Evolutionary conservation across 2,888 invertebrate species (phyloP), one percentile per base, ranked within the genome.

Genomic region (Platynereis dumerilii): DNA sequence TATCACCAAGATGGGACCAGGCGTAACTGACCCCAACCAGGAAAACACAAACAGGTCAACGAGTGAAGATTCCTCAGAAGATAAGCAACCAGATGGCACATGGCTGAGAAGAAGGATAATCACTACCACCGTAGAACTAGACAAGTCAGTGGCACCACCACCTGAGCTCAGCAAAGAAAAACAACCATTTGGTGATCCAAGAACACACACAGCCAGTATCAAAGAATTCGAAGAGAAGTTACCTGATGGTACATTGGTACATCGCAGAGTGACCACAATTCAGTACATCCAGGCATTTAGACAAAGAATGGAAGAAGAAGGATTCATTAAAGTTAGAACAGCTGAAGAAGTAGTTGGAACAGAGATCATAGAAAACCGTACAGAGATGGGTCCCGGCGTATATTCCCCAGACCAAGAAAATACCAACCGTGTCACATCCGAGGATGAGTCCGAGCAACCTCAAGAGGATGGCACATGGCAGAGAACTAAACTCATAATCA

Each of bases 231-330:
- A 72, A 29, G 74, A 69, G 64, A 69, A 42, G 26, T 67, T 66
- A 65, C 69, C 63, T 10, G 74, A 74, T 56, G 75, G 75, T 26
- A 72, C 70, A 2, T 56, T 73, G n/a, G 67, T 75, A n/a, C 69
- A 72, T 34, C 53, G 69, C 29, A 60, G 60, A 28, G 66, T 73
- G 34, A 34, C 34, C 5, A 34, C 34, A 34, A 34, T 34, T 7
- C 34, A 34, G 34, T 34, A 34, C 34, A 34, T 34, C 12, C 34
- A 34, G 34, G 34, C 34, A 34, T 34, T 34, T 12, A 34, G 34
- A 12, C 34, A 34, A 12, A 34, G 34, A 34, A 34, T 34, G 34
- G 59, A 45, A 59, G 17, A 17, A 15, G 34, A 48, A 24, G 26
- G 24, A 24, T 24, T 48, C n/a, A 45, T 22, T 12, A 57, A 54